Conservation (phyloP, 2,888 invertebrate species). For the Boloria euphrosyne region DNA sequence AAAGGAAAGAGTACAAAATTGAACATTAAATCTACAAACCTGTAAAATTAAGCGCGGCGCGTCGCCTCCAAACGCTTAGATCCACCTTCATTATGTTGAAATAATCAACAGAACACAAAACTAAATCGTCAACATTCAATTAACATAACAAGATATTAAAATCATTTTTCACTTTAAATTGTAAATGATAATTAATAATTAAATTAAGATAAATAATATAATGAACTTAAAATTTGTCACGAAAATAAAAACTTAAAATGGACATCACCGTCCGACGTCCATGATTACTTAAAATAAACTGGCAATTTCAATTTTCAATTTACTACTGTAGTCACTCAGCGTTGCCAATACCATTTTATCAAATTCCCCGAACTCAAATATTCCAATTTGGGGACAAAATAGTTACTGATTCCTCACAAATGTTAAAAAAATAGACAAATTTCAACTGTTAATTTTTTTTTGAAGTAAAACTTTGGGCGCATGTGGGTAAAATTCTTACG, state of each 20-base stretch:
- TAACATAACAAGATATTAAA: constrained; percentile 32
- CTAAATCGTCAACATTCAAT: constrained; percentile 31
- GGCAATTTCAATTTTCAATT: constrained; percentile 5
- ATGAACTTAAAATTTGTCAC: constrained; percentile 57
- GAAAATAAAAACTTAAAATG: constrained; percentile 56
- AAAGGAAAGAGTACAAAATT: background rate
- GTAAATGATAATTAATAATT: constrained; percentile 36
- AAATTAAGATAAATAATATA: constrained; percentile 55
- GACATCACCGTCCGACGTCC: constrained; percentile 55
- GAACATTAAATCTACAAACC: constrained; percentile 50
- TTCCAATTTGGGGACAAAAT: too few species aligned
- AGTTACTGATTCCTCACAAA: too few species aligned
- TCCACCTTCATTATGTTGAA: constrained; percentile 75
- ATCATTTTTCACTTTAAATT: constrained; percentile 49
- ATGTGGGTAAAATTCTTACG: too few species aligned
- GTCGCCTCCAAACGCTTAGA: constrained; percentile 65
- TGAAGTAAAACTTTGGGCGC: too few species aligned
- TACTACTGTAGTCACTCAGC: too few species aligned
- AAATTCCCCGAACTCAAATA: too few species aligned
- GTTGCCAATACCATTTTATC: too few species aligned
- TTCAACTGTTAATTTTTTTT: too few species aligned
- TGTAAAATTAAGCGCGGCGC: constrained; percentile 66
- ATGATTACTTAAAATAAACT: constrained; percentile 48
- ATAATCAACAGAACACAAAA: constrained; percentile 59
- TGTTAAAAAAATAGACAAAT: too few species aligned